Evolutionary conservation across 2,113 vertebrate species (phyloP), one percentile per base, ranked within the genome.

Genomic region (Tonatia bakeri): DNA sequence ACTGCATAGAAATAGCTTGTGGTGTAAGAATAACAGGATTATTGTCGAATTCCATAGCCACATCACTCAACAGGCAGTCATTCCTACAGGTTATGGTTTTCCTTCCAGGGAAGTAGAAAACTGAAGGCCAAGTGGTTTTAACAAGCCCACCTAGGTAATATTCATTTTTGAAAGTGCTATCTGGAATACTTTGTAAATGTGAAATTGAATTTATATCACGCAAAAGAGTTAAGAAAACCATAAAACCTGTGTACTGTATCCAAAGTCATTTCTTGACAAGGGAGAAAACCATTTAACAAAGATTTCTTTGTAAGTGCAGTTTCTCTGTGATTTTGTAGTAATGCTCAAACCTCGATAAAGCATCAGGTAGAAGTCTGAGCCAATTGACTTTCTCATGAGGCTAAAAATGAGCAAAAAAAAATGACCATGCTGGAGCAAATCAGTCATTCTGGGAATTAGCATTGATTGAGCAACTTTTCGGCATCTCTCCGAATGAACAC

Each of bases 311-410:
- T 80, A 95, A 86, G 61, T 96, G 61, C 43, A 91, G n/a, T 77
- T 91, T 96, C 69, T 67, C 95, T 95, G 94, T 96, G 82, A 97
- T 94, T 94, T 95, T 96, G 24, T 88, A 84, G 85, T 94, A 96
- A 89, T 90, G 28, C 31, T 91, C 52, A 61, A 59, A 75, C 89
- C 67, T 92, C 28, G 0, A 43, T 90, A 92, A 87, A 84, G n/a
- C 70, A 89, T 94, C 61, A 80, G 52, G 82, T 94, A 93, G 36
- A 54, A 50, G 17, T 72, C 64, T 94, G 77, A 93, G 75, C 31
- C 82, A 77, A 64, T 20, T 87, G 86, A 72, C 59, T 94, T 93
- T 89, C 73, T 91, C 87, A 83, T 76, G 85, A 93, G 67, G 69
- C 43, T 91, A 94, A 93, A 96, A 94, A 95, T 76, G 83, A 95